A percentile compares a stretch with the other conserved stretches of the same genome.
Conservation (phyloP, 1,140 invertebrate genomes). For the Apolygus lucorum region DNA sequence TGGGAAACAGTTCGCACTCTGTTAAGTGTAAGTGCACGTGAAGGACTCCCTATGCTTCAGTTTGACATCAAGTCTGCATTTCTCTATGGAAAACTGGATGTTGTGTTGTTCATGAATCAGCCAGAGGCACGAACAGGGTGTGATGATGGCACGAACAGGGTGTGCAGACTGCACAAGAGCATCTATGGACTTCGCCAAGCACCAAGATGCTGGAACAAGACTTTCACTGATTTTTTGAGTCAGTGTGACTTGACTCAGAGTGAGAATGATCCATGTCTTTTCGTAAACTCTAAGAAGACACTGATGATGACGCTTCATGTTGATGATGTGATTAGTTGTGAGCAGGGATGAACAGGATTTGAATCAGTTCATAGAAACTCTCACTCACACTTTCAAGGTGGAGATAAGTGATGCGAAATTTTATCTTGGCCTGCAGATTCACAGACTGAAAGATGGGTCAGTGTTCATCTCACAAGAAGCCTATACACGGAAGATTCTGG, state of each 20-base stretch:
- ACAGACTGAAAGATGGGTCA: neutral
- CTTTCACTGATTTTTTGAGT: neutral
- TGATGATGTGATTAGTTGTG: neutral
- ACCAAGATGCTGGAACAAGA: neutral
- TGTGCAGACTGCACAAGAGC: neutral
- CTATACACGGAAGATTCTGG: conserved; percentile 37
- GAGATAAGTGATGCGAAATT: neutral
- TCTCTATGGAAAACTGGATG: conserved; percentile 2
- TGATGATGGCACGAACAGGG: neutral
- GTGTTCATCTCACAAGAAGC: conserved; percentile 35
- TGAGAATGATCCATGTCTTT: conserved; percentile 17
- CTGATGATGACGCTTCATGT: neutral
- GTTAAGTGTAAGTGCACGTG: neutral
- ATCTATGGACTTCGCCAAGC: neutral
- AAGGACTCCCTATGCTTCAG: neutral
- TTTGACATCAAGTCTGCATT: neutral
- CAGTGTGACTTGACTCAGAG: neutral
- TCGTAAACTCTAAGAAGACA: neutral
- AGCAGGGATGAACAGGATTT: neutral
- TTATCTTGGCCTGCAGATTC: neutral
- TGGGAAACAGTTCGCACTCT: neutral
- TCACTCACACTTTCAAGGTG: neutral
- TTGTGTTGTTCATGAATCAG: neutral
- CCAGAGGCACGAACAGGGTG: neutral
- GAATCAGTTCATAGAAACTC: neutral